These are phyloP conservation scores for Lepus timidus DNA, from an alignment of 2,113 vertebrate species.

Conservation along the genomic window DNA sequence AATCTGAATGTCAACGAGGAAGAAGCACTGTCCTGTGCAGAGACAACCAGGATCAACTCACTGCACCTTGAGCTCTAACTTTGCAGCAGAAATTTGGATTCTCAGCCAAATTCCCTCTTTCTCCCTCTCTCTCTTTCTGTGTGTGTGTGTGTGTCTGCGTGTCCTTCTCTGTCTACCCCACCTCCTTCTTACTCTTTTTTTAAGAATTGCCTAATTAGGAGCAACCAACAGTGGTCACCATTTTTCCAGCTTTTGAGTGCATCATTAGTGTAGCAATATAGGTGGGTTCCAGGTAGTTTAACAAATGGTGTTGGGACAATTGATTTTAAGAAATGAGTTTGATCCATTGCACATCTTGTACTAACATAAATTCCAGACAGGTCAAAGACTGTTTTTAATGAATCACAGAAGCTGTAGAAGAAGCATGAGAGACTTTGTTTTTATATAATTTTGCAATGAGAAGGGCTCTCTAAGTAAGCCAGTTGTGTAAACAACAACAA, in stretches of 20 bases:
- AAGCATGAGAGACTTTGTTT: neutral
- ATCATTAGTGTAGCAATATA: conserved; percentile 46
- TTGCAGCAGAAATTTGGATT: neutral
- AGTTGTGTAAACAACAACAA: conserved; percentile 11
- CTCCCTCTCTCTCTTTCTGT: neutral
- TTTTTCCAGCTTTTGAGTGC: conserved; percentile 49
- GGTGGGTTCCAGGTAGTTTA: conserved; percentile 57
- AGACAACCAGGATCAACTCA: neutral
- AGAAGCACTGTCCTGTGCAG: neutral
- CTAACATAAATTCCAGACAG: conserved; percentile 66
- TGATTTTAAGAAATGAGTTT: conserved; percentile 60
- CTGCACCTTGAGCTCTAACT: neutral
- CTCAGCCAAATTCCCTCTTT: neutral
- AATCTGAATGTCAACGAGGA: neutral
- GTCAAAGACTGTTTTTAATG: conserved; percentile 60
- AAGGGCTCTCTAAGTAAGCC: neutral
- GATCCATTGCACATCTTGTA: conserved; percentile 34
- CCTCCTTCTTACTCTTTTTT: neutral
- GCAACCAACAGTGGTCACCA: neutral
- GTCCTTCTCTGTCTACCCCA: neutral
- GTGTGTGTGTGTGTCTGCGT: neutral
- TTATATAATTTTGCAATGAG: neutral
- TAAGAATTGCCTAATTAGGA: conserved; percentile 48
- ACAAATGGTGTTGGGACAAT: conserved; percentile 57
- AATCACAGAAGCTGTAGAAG: neutral